Conservation (phyloP, 1,140 invertebrate genomes). For the Micrasema minimum region DNA sequence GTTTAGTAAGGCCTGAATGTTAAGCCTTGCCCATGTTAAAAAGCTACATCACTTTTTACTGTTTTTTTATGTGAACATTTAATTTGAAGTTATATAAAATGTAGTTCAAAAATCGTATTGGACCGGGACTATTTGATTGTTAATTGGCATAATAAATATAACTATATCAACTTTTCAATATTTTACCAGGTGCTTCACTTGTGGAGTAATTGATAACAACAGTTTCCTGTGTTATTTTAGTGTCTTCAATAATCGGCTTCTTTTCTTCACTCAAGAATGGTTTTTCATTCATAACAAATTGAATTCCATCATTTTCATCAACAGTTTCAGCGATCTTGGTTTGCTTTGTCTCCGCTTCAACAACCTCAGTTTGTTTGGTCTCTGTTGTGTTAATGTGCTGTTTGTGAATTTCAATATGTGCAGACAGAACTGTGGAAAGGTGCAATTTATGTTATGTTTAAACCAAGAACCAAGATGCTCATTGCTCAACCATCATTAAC, state of each 20-base stretch:
- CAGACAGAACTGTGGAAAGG: conserved; percentile 23
- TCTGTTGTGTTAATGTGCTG: neutral
- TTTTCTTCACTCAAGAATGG: conserved; percentile 16
- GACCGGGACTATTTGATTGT: too few species aligned
- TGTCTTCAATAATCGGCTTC: neutral
- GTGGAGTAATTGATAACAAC: neutral
- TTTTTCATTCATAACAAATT: conserved; percentile 37
- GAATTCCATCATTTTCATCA: conserved; percentile 37
- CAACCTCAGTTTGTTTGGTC: neutral
- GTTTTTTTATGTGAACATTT: too few species aligned
- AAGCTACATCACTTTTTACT: too few species aligned
- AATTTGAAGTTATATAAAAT: too few species aligned
- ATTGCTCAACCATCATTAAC: too few species aligned
- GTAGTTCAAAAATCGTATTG: too few species aligned
- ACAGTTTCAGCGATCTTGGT: neutral
- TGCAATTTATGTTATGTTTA: conserved; percentile 5
- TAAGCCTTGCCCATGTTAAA: too few species aligned
- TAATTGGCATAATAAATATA: too few species aligned
- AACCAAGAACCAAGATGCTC: too few species aligned
- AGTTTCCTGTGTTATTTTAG: neutral
- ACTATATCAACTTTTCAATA: too few species aligned
- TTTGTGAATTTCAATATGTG: neutral
- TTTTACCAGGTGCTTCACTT: conserved; percentile 27
- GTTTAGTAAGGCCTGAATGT: too few species aligned
- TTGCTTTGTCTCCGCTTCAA: neutral